phyloP scores from a whole-genome alignment of 2,888 invertebrate species.

The Protonemura montana region DNA sequence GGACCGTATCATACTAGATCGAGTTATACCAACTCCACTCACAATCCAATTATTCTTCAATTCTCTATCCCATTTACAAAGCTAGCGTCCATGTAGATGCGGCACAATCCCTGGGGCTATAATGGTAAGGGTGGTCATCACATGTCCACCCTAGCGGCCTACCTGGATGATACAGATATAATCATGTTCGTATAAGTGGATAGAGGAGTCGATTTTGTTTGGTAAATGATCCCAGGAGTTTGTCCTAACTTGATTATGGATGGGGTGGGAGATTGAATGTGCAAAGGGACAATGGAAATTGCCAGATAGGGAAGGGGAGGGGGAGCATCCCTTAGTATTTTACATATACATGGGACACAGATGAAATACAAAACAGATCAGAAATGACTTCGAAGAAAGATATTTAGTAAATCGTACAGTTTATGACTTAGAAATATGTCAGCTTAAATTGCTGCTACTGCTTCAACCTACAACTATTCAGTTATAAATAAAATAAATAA shows the following conservation, averaged over 20 bases:
- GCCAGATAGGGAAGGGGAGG: conserved; percentile 18
- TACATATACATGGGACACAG: background rate
- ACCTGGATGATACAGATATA: conserved; percentile 46
- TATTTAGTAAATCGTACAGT: background rate
- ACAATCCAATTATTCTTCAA: conserved; percentile 48
- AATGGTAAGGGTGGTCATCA: conserved; percentile 15
- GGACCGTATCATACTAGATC: conserved; percentile 49
- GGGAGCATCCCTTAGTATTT: background rate
- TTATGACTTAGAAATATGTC: background rate
- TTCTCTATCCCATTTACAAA: conserved; percentile 48
- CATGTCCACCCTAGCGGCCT: conserved; percentile 13
- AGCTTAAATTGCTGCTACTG: background rate
- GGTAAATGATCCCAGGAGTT: conserved; percentile 49
- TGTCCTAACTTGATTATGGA: conserved; percentile 10
- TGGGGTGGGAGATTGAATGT: conserved; percentile 23
- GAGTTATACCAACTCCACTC: conserved; percentile 45
- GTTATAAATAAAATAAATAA: background rate
- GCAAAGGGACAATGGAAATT: conserved; percentile 19
- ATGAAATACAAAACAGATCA: conserved; percentile 15
- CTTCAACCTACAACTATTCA: background rate
- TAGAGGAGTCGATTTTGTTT: conserved; percentile 45
- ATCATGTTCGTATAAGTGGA: conserved; percentile 43
- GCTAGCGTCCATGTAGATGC: conserved; percentile 43
- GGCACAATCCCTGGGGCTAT: background rate
- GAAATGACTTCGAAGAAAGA: background rate